Conservation (phyloP, 2,888 invertebrate genomes). For the Chymomyza procnemis region DNA sequence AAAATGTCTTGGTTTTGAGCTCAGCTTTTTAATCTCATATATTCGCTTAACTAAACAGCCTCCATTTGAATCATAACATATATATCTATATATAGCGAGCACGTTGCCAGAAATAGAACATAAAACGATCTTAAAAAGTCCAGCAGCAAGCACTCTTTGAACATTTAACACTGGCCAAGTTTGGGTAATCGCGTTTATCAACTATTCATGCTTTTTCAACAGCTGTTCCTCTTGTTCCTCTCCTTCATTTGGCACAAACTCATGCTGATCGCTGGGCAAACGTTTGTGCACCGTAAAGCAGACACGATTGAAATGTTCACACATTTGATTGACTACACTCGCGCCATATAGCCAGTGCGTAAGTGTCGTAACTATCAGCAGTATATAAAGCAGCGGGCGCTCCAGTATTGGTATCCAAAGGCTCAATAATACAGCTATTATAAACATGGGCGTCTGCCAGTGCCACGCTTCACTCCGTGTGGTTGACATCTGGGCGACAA, state of each 20-base stretch:
- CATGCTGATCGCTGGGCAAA: conserved; percentile 2
- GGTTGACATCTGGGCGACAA: conserved; percentile 98
- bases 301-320: conserved; percentile 92
- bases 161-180: neutral
- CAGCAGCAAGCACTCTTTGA: neutral
- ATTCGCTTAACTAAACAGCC: conserved; percentile 45
- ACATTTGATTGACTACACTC: conserved; percentile 97
- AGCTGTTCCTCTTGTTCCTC: neutral
- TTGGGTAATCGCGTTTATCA: neutral
- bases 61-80: conserved; percentile 24
- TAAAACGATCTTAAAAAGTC: neutral
- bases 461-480: conserved; percentile 89
- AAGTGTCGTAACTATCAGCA: conserved; percentile 85
- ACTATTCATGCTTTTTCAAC: neutral
- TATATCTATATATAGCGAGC: too few species aligned
- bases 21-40: conserved; percentile 30
- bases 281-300: conserved; percentile 82
- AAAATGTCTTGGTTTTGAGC: neutral
- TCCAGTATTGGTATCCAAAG: conserved; percentile 80
- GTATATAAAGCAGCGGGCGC: conserved; percentile 84
- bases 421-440: conserved; percentile 66
- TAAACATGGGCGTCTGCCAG: conserved; percentile 78
- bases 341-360: conserved; percentile 95
- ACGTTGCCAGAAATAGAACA: conserved; percentile 18
- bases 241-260: conserved; percentile 10